Evolutionary conservation across 2,113 vertebrate genomes (phyloP), one percentile per base, ranked within the genome.

Genomic region (Triplophysa tibetana): DNA sequence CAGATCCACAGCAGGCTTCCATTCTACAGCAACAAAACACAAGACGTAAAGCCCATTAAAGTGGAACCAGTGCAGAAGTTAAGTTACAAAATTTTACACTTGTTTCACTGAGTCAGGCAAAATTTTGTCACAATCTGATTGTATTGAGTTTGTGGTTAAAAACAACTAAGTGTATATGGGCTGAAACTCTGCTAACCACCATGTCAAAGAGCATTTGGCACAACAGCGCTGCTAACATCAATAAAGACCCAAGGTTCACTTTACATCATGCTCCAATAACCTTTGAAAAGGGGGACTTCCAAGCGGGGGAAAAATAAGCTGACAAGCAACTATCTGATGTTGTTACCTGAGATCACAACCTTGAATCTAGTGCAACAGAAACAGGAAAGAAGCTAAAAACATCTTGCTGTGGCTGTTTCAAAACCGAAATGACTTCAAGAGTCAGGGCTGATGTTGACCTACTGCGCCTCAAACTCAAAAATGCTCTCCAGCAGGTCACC

Each of bases 1-100:
- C 74, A 94, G 76, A 0, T 89, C 84, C 66, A 94, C 88, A 4
- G 91, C 93, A 9, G 88, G 91, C 69, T 89, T 91, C 94, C 94
- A 94, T 56, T 94, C 94, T 94, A 65, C 24, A 68, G 74, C 41
- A 50, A 38, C 8, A 58, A 65, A 43, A 62, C n/a, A 43, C 10
- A 21, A 7, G 63, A 26, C 3, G 10, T 9, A 50, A 26, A 48
- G 11, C 23, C 24, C 23, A 38, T 3, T 21, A 16, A 52, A n/a
- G 2, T 16, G 48, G 9, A 29, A 16, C 5, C n/a, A 73, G 52
- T 19, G 8, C 52, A 38, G 33, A 38, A 38, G 33, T 7, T 7
- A 38, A 38, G 33, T 8, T 38, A 38, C 7, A 6, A 7, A 7
- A 38, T 38, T 33, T 33, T 0, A 33, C 6, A 6, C 4, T 6